Base-by-base conservation (phyloP, 2,797 vertebrate species). In the Cetoscarus ocellatus region DNA sequence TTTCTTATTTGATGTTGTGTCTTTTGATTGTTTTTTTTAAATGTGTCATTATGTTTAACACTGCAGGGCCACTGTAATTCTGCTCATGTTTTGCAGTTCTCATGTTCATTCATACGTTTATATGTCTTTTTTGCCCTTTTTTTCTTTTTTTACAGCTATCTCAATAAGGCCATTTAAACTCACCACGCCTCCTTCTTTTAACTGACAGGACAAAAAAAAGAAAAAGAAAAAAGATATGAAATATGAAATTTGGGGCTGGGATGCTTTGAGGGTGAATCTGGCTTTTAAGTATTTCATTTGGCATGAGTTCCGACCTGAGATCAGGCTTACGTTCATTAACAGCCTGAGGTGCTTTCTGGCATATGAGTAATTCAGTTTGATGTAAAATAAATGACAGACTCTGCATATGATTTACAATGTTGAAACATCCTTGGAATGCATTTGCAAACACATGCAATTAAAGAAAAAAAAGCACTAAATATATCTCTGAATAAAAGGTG, bases 251-350 rank as follows among this genome's bases (percentile, higher is more conserved):
- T 43, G 52, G 62, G 8, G 55, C 51, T n/a, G 12, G 40, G 15
- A 69, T 44, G 50, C 53, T 73, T 71, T 5, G 3, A 34, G 40
- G 59, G 40, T 54, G 70, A 79, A 61, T 72, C 59, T 76, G 69
- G 38, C 73, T 67, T 83, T 62, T 73, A 64, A 83, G 53, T 67
- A 51, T 80, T 77, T 70, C 36, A 74, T 42, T 61, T 78, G 50
- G 58, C 71, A 70, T 35, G 18, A 27, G 10, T 76, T 80, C 77
- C 49, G 50, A 42, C 51, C 50, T 53, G 35, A 56, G 54, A 73
- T 66, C 9, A 38, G 48, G 17, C 62, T 64, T 61, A 67, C 15
- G 40, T 73, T 70, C 59, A 66, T 61, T 47, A 34, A 68, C 35
- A 66, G 70, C 73, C 73, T 6, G 56, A 66, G 68, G 73, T 44